Evolutionary conservation across 2,113 vertebrate genomes (phyloP).

Genomic region (Cyprinodon tularosa): DNA sequence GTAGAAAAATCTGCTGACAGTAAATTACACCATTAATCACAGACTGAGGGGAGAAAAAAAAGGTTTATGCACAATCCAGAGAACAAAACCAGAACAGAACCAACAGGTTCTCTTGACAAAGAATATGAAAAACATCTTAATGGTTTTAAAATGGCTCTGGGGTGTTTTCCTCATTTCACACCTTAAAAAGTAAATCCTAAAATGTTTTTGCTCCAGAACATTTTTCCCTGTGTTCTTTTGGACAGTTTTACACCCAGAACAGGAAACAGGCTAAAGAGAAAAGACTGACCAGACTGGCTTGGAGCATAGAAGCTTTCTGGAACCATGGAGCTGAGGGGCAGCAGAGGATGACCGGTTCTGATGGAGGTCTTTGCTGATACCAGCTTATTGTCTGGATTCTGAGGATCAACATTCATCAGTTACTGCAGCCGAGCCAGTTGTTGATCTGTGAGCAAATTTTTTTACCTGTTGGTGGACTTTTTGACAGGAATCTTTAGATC

Average conservation of each 20-base stretch:
- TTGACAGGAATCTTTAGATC: slow-evolving; percentile 19
- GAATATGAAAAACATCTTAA: too few relatives aligned
- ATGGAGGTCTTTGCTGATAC: not conserved
- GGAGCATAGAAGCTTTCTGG: slow-evolving; percentile 12
- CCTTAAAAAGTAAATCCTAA: too few relatives aligned
- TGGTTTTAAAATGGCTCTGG: too few relatives aligned
- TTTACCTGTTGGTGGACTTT: slow-evolving; percentile 48
- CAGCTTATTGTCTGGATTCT: slow-evolving; percentile 4
- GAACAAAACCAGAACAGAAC: not conserved
- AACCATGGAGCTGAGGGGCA: not conserved
- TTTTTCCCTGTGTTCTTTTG: too few relatives aligned
- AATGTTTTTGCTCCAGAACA: too few relatives aligned
- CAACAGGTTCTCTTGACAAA: not conserved
- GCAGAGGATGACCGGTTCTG: not conserved
- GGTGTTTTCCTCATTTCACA: too few relatives aligned
- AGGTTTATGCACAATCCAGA: not conserved
- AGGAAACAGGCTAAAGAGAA: too few relatives aligned
- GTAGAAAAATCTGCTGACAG: slow-evolving; percentile 68
- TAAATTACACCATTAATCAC: not conserved
- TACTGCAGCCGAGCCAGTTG: not conserved
- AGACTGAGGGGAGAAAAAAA: not conserved
- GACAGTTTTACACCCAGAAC: too few relatives aligned
- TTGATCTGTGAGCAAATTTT: slow-evolving; percentile 3
- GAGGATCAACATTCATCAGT: slow-evolving; percentile 14
- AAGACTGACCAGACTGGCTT: too few relatives aligned